Base-by-base conservation (phyloP, 2,113 vertebrate genomes). In the Brachirus orientalis region DNA sequence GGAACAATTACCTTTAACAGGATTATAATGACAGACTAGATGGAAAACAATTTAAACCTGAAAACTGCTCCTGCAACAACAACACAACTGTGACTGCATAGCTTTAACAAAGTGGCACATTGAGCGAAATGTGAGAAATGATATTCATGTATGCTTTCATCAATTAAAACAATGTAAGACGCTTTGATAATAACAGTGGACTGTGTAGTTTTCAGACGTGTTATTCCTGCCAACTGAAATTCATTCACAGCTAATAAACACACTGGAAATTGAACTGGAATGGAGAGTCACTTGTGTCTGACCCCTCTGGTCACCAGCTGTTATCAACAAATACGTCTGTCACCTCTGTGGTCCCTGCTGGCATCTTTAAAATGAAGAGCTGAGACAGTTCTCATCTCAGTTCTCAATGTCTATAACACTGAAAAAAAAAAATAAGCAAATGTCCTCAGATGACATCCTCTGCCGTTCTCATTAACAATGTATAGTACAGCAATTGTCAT, bases 1-100 rank as follows among this genome's bases (percentile, higher is more conserved):
- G 56, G 63, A 70, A 83, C 58, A 75, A 82, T 82, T 74, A 71
- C 28, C 44, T 77, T 76, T 63, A 58, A 84, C 82, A 38, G 76
- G 72, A 82, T 69, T 56, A 57, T 69, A 68, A 79, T 83, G 63
- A 43, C 50, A 22, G 48, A 63, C 19, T 71, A 63, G 82, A 68
- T 56, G 50, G 82, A 72, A 73, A 65, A 66, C 62, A 68, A 78
- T 76, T 67, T 79, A 11, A 48, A 9, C 20, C 46, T 20, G 18
- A 52, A 35, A 74, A 36, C 45, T 69, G 65, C 45, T 67, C 3
- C 5, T 48, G 70, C 17, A 61, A 58, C 62, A 75, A 69, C 33
- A 55, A 37, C 17, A 45, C 36, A 17, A 22, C 20, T 12, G 22
- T 17, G 11, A n/a, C 20, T 18, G 18, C 46, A 3, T 44, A 28